phyloP scores from a whole-genome alignment of 1,140 invertebrate species.

The Melanaphis sacchari region DNA sequence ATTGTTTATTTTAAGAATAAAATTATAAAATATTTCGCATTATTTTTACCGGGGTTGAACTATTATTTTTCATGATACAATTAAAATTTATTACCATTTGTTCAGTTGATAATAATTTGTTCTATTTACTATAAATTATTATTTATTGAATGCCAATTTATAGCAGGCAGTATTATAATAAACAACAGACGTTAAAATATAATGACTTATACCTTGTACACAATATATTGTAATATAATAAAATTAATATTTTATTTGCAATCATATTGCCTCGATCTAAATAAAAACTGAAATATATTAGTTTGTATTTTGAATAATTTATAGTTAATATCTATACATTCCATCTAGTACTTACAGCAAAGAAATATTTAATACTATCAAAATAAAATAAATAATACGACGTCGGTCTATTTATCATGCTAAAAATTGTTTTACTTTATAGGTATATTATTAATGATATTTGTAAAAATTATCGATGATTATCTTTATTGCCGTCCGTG shows the following conservation, averaged over 20 bases:
- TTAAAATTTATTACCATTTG: background rate
- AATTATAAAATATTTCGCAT: background rate
- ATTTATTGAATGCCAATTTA: background rate
- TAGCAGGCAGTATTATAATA: background rate
- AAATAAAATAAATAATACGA: slow-evolving; percentile 11
- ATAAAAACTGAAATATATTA: background rate
- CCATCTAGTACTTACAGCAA: background rate
- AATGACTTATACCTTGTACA: background rate
- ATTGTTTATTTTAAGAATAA: background rate
- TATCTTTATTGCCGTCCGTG: background rate
- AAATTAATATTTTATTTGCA: slow-evolving; percentile 8
- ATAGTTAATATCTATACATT: background rate
- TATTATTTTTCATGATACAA: background rate
- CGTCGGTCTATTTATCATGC: background rate
- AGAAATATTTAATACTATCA: background rate
- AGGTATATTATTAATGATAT: slow-evolving; percentile 8
- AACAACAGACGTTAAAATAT: background rate
- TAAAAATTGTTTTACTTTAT: background rate
- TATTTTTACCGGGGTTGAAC: background rate
- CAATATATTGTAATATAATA: background rate
- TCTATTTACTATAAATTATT: background rate
- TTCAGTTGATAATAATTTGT: background rate
- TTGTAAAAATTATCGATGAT: background rate
- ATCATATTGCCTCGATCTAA: background rate
- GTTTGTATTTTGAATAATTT: background rate